Evolutionary conservation across 1,140 invertebrate genomes (phyloP).

Genomic region (Drosophila neocordata): DNA sequence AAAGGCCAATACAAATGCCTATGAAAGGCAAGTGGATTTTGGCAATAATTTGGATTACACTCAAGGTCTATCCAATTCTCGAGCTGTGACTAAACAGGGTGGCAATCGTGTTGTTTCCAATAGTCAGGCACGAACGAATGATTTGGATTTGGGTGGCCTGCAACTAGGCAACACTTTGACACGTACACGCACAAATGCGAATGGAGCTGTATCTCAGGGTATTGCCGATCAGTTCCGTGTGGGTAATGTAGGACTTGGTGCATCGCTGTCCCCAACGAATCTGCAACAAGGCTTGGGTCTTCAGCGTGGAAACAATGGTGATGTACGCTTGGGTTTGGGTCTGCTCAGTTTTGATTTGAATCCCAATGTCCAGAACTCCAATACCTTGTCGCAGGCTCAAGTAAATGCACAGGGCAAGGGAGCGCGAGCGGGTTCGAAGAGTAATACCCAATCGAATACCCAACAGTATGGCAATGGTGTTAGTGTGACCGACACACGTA

Average conservation of each 20-base stretch:
- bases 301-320: conserved; percentile 62
- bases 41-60: conserved; percentile 66
- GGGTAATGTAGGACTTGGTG: conserved; percentile 62
- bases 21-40: conserved; percentile 65
- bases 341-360: conserved; percentile 66
- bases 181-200: conserved; percentile 58
- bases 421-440: conserved; percentile 48
- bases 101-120: conserved; percentile 63
- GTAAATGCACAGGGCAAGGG: conserved; percentile 68
- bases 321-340: conserved; percentile 61
- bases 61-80: conserved; percentile 64
- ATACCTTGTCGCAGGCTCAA: conserved; percentile 56
- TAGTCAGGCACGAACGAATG: conserved; percentile 60
- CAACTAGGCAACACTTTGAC: conserved; percentile 75
- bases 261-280: conserved; percentile 66
- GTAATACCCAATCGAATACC: conserved; percentile 49
- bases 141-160: conserved; percentile 61
- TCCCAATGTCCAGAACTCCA: conserved; percentile 46
- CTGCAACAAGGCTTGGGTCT: conserved; percentile 68
- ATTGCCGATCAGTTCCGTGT: conserved; percentile 69
- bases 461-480: conserved; percentile 57
- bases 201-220: conserved; percentile 55
- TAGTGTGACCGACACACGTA: conserved; percentile 56
- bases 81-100: conserved; percentile 65
- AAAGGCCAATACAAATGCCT: conserved; percentile 65